A percentile compares a stretch with the other conserved stretches of the same genome.
phyloP scores from a whole-genome alignment of 2,888 invertebrate species.

The Argyresthia albistria region DNA sequence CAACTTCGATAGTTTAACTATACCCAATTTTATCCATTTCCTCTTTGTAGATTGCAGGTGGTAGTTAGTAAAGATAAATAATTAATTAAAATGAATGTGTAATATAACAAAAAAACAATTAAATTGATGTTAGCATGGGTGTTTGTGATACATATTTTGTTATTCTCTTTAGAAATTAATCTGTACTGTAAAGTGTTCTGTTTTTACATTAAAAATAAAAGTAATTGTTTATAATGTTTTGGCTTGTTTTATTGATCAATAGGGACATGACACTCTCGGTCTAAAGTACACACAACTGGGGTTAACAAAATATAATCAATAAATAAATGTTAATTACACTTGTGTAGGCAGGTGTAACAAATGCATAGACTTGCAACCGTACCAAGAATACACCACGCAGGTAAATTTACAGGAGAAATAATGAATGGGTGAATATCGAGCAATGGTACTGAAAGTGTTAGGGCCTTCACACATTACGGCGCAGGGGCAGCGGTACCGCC shows the following conservation, averaged over 20 bases:
- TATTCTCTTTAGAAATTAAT: constrained; percentile 43
- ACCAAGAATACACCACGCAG: too few relatives aligned
- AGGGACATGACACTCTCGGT: background rate
- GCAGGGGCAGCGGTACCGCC: too few relatives aligned
- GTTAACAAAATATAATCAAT: too few relatives aligned
- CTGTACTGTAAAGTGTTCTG: constrained; percentile 46
- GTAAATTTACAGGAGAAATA: too few relatives aligned
- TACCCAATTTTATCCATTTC: background rate
- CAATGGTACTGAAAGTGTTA: too few relatives aligned
- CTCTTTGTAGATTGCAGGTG: background rate
- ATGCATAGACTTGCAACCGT: too few relatives aligned
- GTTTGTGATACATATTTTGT: constrained; percentile 22
- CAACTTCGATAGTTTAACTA: constrained; percentile 28
- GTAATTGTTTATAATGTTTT: constrained; percentile 40
- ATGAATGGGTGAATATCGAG: too few relatives aligned
- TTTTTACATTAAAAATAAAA: constrained; percentile 61
- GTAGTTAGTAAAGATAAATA: background rate
- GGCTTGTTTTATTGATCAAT: constrained; percentile 19
- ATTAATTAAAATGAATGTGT: background rate
- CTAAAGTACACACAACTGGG: too few relatives aligned
- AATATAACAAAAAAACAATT: constrained; percentile 19
- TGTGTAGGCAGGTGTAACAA: too few relatives aligned
- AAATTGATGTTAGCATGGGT: constrained; percentile 31
- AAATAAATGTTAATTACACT: too few relatives aligned
- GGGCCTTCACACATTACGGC: too few relatives aligned